phyloP scores from a whole-genome alignment of 37 sponge, comb jelly and placozoan genomes.

The Agelas oroides region DNA sequence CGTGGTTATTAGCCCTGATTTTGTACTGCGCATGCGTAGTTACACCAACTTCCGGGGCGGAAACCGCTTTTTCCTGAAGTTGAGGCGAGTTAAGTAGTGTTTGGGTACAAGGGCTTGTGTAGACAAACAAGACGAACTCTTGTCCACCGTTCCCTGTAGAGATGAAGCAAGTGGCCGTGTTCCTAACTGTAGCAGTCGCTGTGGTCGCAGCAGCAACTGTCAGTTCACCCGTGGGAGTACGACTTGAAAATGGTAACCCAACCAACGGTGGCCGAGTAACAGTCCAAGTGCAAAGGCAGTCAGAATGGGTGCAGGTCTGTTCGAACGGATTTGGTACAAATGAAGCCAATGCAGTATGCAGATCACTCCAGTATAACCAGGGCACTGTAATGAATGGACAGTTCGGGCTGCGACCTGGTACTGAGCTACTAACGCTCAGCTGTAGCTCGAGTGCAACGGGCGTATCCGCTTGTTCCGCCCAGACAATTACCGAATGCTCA shows the following conservation, averaged over 20 bases:
- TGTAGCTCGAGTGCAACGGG: no score
- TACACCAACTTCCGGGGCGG: constrained; percentile 1
- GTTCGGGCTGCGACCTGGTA: background rate
- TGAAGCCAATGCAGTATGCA: constrained; percentile 53
- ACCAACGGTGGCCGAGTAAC: constrained; percentile 27
- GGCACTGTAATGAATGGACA: constrained; percentile 5
- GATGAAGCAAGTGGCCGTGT: no score
- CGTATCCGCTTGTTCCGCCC: no score
- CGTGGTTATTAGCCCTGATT: constrained; percentile 36
- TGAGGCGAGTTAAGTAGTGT: no score
- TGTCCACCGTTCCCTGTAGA: background rate
- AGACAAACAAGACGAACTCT: no score
- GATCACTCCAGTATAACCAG: background rate
- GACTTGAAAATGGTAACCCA: constrained; percentile 7
- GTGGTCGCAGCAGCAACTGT: background rate
- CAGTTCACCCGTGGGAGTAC: background rate
- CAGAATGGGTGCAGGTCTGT: constrained; percentile 38
- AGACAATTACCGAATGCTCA: no score
- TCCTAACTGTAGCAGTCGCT: no score
- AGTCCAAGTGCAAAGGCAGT: background rate
- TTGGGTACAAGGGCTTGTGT: no score
- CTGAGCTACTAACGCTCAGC: no score
- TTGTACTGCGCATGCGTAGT: constrained; percentile 32
- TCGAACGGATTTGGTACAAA: constrained; percentile 9
- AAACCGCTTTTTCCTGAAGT: background rate